Conservation (phyloP, 2,797 vertebrate genomes). For the Intellagama lesueurii region DNA sequence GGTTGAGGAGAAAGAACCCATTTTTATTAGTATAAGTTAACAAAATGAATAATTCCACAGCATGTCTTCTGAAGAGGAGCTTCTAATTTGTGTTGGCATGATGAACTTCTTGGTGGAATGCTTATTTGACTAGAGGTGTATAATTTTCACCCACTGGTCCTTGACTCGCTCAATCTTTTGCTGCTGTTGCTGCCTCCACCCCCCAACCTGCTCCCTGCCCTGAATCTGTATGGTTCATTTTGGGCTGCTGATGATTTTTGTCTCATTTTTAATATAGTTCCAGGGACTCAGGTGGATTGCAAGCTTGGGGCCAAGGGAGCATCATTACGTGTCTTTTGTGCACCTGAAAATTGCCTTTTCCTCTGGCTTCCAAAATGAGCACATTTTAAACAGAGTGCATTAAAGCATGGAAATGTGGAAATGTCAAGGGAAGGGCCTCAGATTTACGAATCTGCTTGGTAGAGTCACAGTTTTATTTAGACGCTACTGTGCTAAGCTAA, state of each 20-base stretch:
- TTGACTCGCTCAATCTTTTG: not conserved
- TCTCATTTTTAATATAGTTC: conserved; percentile 42
- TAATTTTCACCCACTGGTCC: conserved; percentile 48
- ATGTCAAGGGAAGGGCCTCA: conserved; percentile 46
- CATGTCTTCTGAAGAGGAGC: conserved; percentile 58
- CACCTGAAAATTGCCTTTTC: conserved; percentile 61
- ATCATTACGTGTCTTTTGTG: conserved; percentile 45
- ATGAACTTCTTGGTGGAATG: not conserved
- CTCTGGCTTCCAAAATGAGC: conserved; percentile 56
- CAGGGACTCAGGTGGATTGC: conserved; percentile 52
- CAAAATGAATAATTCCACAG: conserved; percentile 58
- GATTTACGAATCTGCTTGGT: conserved; percentile 10
- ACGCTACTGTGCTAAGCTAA: not conserved
- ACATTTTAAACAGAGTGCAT: conserved; percentile 53
- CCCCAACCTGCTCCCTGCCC: not conserved
- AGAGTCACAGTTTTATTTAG: conserved; percentile 34
- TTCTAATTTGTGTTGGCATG: conserved; percentile 22
- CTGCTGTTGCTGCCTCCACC: not conserved
- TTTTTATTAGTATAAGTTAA: conserved; percentile 71
- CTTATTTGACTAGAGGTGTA: conserved; percentile 16
- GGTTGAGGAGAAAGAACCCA: conserved; percentile 66
- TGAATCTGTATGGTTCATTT: conserved; percentile 44
- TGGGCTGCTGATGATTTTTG: conserved; percentile 24
- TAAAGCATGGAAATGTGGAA: conserved; percentile 55
- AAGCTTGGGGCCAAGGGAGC: conserved; percentile 24